Evolutionary conservation across 2,888 invertebrate genomes (phyloP).

Genomic region (Helicoverpa assulta): DNA sequence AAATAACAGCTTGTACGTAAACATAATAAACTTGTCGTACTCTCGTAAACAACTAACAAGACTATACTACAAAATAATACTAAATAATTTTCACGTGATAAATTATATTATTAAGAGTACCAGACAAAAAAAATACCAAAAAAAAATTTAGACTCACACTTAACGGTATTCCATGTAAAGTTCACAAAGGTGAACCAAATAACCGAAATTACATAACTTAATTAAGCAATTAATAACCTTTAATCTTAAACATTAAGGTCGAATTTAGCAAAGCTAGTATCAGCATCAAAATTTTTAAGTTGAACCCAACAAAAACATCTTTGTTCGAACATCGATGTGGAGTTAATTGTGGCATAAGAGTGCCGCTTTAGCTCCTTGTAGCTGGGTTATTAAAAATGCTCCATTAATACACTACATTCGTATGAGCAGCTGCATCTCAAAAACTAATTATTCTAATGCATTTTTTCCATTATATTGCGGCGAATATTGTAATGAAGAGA

Average conservation of each 20-base stretch:
- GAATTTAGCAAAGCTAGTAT: constrained; percentile 34
- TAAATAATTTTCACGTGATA: background rate
- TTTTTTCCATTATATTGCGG: background rate
- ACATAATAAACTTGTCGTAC: constrained; percentile 21
- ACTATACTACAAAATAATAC: background rate
- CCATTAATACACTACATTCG: constrained; percentile 34
- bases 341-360: constrained; percentile 54
- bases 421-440: constrained; percentile 45
- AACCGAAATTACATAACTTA: constrained; percentile 34
- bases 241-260: constrained; percentile 40
- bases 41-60: background rate
- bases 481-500: background rate
- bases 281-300: constrained; percentile 45
- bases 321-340: constrained; percentile 59
- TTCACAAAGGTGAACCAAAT: constrained; percentile 37
- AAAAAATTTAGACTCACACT: background rate
- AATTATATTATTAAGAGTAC: background rate
- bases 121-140: background rate
- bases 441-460: constrained; percentile 19
- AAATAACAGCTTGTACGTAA: constrained; percentile 21
- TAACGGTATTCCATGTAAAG: constrained; percentile 27
- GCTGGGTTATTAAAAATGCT: constrained; percentile 53
- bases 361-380: constrained; percentile 39
- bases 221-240: constrained; percentile 8
- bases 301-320: constrained; percentile 63